Evolutionary conservation across 2,113 vertebrate species (phyloP).

Genomic region (Semicossyphus pulcher): DNA sequence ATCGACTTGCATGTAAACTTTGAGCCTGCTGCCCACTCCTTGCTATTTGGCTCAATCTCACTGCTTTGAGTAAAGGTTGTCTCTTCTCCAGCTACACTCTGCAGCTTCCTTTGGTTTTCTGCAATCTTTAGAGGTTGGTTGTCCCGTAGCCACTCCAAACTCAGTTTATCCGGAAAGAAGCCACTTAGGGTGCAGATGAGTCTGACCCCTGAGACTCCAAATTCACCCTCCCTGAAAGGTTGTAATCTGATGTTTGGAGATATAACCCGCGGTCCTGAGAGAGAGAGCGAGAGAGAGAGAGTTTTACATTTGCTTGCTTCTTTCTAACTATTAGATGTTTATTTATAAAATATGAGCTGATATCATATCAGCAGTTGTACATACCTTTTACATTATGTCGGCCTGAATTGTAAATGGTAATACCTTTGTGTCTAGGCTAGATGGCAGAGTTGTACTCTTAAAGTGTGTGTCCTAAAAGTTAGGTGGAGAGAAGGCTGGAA

Average conservation of each 20-base stretch:
- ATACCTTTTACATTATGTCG: constrained; percentile 51
- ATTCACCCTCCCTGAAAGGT: constrained; percentile 40
- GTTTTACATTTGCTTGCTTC: neutral
- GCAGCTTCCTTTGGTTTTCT: neutral
- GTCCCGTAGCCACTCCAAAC: constrained; percentile 53
- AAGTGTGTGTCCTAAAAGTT: neutral
- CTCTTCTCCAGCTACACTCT: accelerated
- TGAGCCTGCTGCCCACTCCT: constrained; percentile 41
- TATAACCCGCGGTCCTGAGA: constrained; percentile 18
- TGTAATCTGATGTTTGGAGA: constrained; percentile 65
- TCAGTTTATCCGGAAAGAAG: constrained; percentile 40
- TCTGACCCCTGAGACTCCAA: constrained; percentile 17
- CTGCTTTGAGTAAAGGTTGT: constrained; percentile 56
- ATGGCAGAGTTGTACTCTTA: constrained; percentile 45
- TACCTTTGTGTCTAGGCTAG: constrained; percentile 28
- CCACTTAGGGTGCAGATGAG: constrained; percentile 73
- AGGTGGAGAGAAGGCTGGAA: constrained; percentile 39
- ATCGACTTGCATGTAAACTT: constrained; percentile 54
- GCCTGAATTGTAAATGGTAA: constrained; percentile 22
- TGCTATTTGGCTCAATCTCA: constrained; percentile 44
- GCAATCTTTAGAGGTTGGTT: accelerated
- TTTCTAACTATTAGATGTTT: no score
- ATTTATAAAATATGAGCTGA: neutral
- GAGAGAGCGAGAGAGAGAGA: constrained; percentile 31
- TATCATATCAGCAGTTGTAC: constrained; percentile 9